These are phyloP conservation scores for Diaperis boleti DNA, from an alignment of 2,888 invertebrate species.

Conservation along the genomic window DNA sequence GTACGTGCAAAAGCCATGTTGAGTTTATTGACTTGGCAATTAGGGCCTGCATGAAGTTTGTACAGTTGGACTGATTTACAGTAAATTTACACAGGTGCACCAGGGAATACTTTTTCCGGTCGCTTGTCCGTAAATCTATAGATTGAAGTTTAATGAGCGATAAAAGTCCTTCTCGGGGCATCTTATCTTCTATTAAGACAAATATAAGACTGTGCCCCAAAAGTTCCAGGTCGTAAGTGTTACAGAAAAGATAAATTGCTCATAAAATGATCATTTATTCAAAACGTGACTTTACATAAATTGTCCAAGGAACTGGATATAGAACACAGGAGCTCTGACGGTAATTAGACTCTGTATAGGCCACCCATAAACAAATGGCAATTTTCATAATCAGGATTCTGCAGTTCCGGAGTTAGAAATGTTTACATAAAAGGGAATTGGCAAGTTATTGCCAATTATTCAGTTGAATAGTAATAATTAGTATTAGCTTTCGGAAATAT, in stretches of 20 bases:
- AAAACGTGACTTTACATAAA: constrained; percentile 32
- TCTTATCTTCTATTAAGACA: constrained; percentile 19
- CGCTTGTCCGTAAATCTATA: not conserved
- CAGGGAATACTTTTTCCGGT: not conserved
- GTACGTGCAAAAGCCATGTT: not conserved
- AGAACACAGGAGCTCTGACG: constrained; percentile 11
- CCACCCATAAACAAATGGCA: not conserved
- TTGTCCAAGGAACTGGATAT: constrained; percentile 19
- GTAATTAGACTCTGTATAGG: constrained; percentile 18
- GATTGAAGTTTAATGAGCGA: not conserved
- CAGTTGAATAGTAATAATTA: too few relatives aligned
- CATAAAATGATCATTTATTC: constrained; percentile 34
- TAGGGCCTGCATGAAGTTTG: not conserved
- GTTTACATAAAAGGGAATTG: too few relatives aligned
- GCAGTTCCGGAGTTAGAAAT: too few relatives aligned
- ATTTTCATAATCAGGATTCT: not conserved
- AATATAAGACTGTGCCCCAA: constrained; percentile 16
- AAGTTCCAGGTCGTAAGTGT: constrained; percentile 18
- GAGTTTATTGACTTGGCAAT: constrained; percentile 3
- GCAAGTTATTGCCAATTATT: too few relatives aligned
- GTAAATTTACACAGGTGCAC: not conserved
- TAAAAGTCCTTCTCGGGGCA: not conserved
- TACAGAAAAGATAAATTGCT: constrained; percentile 27
- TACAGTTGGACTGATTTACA: not conserved
- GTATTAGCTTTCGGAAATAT: too few relatives aligned